Percentiles rank a stretch among this genome's conserved stretches.
These are phyloP conservation scores for Lochmaea capreae DNA, from an alignment of 2,888 invertebrate species.

Conservation along the genomic window DNA sequence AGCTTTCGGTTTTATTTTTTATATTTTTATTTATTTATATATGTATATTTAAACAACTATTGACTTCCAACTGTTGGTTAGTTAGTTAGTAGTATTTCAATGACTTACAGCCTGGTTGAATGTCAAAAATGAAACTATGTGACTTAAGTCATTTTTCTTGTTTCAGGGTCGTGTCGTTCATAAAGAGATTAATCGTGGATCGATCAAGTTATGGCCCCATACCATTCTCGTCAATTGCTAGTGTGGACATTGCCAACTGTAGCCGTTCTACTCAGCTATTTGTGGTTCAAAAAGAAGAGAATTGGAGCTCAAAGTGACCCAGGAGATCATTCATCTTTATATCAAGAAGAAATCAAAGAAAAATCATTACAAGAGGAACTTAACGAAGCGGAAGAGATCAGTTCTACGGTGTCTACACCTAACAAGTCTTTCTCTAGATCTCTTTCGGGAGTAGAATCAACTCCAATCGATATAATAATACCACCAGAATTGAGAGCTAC, in stretches of 20 bases:
- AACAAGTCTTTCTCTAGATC: slow-evolving; percentile 55
- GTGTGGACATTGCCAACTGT: slow-evolving; percentile 84
- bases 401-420: slow-evolving; percentile 17
- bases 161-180: slow-evolving; percentile 66
- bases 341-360: slow-evolving; percentile 37
- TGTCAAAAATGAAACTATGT: slow-evolving; percentile 3
- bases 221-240: slow-evolving; percentile 76
- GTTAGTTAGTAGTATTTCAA: too few species aligned
- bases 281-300: slow-evolving; percentile 86
- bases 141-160: slow-evolving; percentile 33
- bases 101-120: neutral
- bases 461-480: slow-evolving; percentile 75
- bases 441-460: slow-evolving; percentile 71
- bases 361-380: slow-evolving; percentile 65
- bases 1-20: too few species aligned
- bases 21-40: too few species aligned
- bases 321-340: slow-evolving; percentile 67
- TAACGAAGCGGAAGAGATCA: slow-evolving; percentile 59
- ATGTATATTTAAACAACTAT: too few species aligned
- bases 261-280: slow-evolving; percentile 82
- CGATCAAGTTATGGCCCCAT: slow-evolving; percentile 77
- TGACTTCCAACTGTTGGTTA: too few species aligned
- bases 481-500: slow-evolving; percentile 60
- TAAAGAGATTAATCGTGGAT: slow-evolving; percentile 77
- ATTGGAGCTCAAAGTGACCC: slow-evolving; percentile 80